Evolutionary conservation across 2,797 vertebrate genomes (phyloP).

Genomic region (Chromis chromis): DNA sequence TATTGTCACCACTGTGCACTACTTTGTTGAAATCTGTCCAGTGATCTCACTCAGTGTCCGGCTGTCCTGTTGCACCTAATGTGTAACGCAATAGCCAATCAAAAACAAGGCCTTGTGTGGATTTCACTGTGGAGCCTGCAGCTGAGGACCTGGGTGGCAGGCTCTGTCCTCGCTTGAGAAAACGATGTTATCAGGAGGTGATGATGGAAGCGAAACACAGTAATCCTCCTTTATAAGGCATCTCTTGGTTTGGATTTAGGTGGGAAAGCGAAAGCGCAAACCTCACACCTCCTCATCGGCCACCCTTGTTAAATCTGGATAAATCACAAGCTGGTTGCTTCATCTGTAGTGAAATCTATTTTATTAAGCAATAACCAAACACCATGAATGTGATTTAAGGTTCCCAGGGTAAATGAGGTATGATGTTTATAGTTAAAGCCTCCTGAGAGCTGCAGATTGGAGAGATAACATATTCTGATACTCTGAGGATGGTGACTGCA

Average conservation of each 20-base stretch:
- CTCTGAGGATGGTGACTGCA: slow-evolving; percentile 17
- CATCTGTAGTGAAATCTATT: slow-evolving; percentile 42
- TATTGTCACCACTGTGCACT: neutral
- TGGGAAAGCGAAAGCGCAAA: slow-evolving; percentile 26
- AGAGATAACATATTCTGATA: slow-evolving; percentile 29
- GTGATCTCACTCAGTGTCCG: slow-evolving; percentile 17
- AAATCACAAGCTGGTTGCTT: slow-evolving; percentile 39
- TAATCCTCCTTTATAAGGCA: slow-evolving; percentile 44
- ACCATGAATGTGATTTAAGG: slow-evolving; percentile 11
- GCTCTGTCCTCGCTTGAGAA: slow-evolving; percentile 37
- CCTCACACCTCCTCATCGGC: slow-evolving; percentile 19
- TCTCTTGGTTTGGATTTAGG: slow-evolving; percentile 46
- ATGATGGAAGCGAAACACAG: slow-evolving; percentile 41
- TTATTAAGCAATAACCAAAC: slow-evolving; percentile 18
- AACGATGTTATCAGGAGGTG: slow-evolving; percentile 51
- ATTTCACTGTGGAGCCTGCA: slow-evolving; percentile 6
- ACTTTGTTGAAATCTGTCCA: slow-evolving; percentile 16
- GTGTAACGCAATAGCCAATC: slow-evolving; percentile 14
- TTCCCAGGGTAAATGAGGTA: slow-evolving; percentile 4
- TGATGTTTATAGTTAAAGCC: neutral
- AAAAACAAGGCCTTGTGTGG: slow-evolving; percentile 21
- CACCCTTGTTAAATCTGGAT: slow-evolving; percentile 29
- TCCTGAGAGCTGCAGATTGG: slow-evolving; percentile 35
- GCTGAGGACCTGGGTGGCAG: neutral
- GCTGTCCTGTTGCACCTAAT: neutral